Evolutionary conservation across 2,888 invertebrate genomes (phyloP).

Genomic region (Noctua janthina): DNA sequence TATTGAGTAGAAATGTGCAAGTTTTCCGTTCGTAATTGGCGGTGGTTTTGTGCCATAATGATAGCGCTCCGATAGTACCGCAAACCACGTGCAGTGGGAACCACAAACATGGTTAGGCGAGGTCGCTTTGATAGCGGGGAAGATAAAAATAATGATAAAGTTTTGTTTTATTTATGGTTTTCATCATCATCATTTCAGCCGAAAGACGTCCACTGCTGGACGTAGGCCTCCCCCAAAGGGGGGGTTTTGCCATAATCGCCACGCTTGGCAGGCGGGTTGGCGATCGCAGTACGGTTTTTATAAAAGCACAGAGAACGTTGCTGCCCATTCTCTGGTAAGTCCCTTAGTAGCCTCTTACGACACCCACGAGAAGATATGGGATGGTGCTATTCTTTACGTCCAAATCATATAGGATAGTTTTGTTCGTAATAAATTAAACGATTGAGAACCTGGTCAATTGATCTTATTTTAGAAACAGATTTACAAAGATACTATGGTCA

Average conservation of each 20-base stretch:
- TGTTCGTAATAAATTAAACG: neutral
- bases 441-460: neutral
- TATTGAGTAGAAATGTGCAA: slow-evolving; percentile 76
- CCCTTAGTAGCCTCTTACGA: too few relatives aligned
- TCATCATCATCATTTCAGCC: too few relatives aligned
- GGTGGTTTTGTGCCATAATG: slow-evolving; percentile 78
- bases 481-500: neutral
- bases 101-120: slow-evolving; percentile 65
- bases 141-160: neutral
- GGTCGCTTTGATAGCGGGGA: slow-evolving; percentile 53
- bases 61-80: slow-evolving; percentile 72
- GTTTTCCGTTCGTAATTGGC: slow-evolving; percentile 78
- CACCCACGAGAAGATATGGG: too few relatives aligned
- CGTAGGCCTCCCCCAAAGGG: too few relatives aligned
- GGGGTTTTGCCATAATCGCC: too few relatives aligned
- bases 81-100: slow-evolving; percentile 72
- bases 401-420: neutral
- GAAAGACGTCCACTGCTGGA: too few relatives aligned
- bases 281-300: too few relatives aligned
- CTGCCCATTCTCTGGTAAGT: too few relatives aligned
- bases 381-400: too few relatives aligned
- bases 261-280: too few relatives aligned
- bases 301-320: too few relatives aligned
- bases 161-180: neutral
- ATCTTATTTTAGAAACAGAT: neutral